These are phyloP conservation scores for Spilogale gracilis DNA, from an alignment of 2,113 vertebrate species.

Conservation along the genomic window DNA sequence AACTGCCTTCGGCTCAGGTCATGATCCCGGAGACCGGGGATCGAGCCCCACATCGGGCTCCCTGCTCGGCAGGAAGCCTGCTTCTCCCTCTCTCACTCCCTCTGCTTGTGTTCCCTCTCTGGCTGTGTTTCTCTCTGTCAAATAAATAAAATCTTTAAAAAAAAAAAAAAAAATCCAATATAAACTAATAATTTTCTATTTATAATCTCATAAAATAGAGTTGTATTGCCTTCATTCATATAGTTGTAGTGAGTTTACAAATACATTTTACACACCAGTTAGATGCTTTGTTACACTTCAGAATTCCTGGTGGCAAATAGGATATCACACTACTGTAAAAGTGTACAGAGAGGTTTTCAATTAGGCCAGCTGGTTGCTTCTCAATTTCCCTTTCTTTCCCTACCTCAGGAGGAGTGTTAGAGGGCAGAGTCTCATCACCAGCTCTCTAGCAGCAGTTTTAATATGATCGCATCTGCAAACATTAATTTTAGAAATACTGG, in stretches of 20 bases:
- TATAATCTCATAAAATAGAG: conserved; percentile 43
- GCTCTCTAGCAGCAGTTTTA: neutral
- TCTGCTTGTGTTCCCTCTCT: too few relatives aligned
- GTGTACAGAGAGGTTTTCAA: neutral
- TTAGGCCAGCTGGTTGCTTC: neutral
- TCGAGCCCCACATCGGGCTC: too few relatives aligned
- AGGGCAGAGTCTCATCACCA: neutral
- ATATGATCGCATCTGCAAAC: neutral
- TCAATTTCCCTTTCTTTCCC: neutral
- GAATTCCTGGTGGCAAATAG: neutral
- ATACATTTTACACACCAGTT: neutral
- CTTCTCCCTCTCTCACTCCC: too few relatives aligned
- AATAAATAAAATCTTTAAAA: too few relatives aligned
- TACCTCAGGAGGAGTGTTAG: neutral
- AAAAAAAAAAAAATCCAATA: conserved; percentile 55
- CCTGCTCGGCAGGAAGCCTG: too few relatives aligned
- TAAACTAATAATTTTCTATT: conserved; percentile 45
- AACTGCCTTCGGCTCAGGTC: too few relatives aligned
- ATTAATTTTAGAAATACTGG: conserved; percentile 37
- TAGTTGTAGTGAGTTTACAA: conserved; percentile 34
- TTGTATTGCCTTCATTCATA: conserved; percentile 12
- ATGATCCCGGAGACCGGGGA: too few relatives aligned
- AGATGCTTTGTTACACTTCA: neutral
- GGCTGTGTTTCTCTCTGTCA: too few relatives aligned
- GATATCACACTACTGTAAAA: neutral